Evolutionary conservation across 2,888 invertebrate species (phyloP), one percentile per base, ranked within the genome.

Genomic region (Aradus depressus): DNA sequence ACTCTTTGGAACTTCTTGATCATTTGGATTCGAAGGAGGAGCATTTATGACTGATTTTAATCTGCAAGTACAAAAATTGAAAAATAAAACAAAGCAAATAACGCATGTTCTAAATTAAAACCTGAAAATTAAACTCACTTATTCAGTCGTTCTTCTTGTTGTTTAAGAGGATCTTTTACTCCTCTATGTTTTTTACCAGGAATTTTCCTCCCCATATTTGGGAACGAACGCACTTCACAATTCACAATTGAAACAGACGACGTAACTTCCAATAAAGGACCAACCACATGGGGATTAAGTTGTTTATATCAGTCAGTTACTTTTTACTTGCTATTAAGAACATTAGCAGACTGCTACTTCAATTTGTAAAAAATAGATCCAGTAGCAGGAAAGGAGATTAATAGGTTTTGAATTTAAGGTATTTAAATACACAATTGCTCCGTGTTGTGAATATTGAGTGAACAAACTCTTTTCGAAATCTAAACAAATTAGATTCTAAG

Each of bases 151-250:
- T 71, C 71, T 5, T 74, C 78, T 57, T 74, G 74, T 65, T 88
- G 87, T 62, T 79, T 76, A 21, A 80, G 66, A 2, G 85, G 85
- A 69, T 88, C 86, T 63, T 82, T 81, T 2, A 85, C 74, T 19
- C 84, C 84, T 56, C 76, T 75, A 63, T 87, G 87, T 66, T 85
- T 87, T 60, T 82, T 79, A 22, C 81, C 81, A 22, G 86, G 86
- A 64, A 87, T 87, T 75, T 86, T 87, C 42, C 86, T 70, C 41
- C 79, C 79, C 80, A 81, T 82, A 66, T 66, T 63, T 51, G 22
- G 32, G 14, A 31, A 10, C 21, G 22, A 25, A 12, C 14, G 1
- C 10, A 25, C 3, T 10, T 10, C 6, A 41, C 38, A 38, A 4
- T n/a, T 22, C 10, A n/a, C 3, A 8, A 21, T 5, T 25, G 3